phyloP scores from a whole-genome alignment of 2,113 vertebrate genomes.

The Crocuta crocuta region DNA sequence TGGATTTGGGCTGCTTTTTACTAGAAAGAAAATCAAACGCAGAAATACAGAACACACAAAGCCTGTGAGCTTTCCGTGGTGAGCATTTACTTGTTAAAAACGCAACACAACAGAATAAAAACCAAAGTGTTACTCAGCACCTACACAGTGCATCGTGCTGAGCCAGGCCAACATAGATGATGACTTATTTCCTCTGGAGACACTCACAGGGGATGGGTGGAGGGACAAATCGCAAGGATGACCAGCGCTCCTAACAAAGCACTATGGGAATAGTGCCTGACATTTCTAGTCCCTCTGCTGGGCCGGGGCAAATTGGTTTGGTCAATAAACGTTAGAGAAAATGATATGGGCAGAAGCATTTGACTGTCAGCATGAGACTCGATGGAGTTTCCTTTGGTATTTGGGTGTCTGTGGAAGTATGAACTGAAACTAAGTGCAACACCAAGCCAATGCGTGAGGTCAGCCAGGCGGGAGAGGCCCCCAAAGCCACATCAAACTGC shows the following conservation, averaged over 20 bases:
- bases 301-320: neutral
- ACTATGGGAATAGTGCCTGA: neutral
- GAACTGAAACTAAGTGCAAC: neutral
- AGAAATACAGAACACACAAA: neutral
- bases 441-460: neutral
- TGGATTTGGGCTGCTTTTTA: conserved; percentile 14
- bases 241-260: no score
- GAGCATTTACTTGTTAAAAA: neutral
- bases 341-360: neutral
- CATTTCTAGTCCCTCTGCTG: neutral
- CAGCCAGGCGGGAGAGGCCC: neutral
- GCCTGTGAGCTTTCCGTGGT: neutral
- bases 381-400: neutral
- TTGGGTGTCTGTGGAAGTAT: neutral
- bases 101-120: neutral
- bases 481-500: neutral
- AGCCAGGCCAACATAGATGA: neutral
- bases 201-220: no score
- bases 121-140: neutral
- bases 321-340: neutral
- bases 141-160: neutral
- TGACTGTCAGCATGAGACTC: neutral
- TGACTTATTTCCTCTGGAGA: neutral
- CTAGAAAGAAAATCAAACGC: conserved; percentile 7
- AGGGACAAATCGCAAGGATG: neutral